phyloP scores from a whole-genome alignment of 2,113 vertebrate genomes.

The Zapornia atra region DNA sequence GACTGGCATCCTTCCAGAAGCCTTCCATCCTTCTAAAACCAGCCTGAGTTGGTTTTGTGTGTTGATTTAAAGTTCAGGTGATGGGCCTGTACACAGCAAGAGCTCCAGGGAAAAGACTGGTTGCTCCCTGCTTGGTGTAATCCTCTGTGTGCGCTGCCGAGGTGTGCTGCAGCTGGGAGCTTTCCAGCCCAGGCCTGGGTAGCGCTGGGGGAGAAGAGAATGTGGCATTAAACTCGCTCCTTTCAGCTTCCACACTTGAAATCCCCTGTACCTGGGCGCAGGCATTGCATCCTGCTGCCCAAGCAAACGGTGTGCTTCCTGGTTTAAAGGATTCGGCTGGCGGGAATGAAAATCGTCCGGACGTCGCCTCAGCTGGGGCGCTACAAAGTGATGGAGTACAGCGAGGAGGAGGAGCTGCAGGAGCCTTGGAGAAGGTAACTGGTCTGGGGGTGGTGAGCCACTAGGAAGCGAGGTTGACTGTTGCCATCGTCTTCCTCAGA shows the following conservation, averaged over 20 bases:
- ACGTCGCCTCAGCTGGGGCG: slow-evolving; percentile 58
- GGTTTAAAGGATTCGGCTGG: slow-evolving; percentile 65
- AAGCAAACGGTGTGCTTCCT: neutral
- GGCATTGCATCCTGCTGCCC: neutral
- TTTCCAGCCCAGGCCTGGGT: neutral
- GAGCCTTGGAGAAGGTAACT: slow-evolving; percentile 56
- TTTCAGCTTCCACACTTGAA: neutral
- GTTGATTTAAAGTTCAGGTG: neutral
- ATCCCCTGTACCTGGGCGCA: neutral
- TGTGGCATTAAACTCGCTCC: neutral
- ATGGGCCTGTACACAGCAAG: neutral
- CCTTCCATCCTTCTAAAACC: no score
- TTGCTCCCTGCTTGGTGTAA: neutral
- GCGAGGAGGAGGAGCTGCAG: neutral
- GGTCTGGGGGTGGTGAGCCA: neutral
- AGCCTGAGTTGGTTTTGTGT: no score
- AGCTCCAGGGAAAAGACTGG: neutral
- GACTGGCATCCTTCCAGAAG: neutral
- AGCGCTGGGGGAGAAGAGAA: neutral
- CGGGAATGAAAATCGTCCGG: slow-evolving; percentile 70
- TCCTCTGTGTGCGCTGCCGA: neutral
- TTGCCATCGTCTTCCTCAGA: neutral
- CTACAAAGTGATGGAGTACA: slow-evolving; percentile 69
- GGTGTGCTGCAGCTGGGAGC: neutral
- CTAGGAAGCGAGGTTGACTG: neutral